A percentile compares a stretch with the other conserved stretches of the same genome.
Conservation (phyloP, 2,888 invertebrate genomes). For the Rhyacophila evoluta region DNA sequence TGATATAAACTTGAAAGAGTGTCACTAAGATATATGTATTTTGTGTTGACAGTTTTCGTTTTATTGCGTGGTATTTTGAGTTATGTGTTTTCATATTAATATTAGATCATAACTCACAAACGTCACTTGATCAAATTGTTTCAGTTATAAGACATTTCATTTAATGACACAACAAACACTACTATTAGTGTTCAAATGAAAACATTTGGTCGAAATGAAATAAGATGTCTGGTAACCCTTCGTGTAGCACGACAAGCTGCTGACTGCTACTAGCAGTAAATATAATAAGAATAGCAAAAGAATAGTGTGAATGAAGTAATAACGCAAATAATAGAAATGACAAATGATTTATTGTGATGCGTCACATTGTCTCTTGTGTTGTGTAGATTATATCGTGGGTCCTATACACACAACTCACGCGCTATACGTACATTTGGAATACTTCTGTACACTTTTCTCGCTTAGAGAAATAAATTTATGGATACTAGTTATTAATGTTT, state of each 20-base stretch:
- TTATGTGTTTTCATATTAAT: neutral
- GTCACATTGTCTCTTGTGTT: constrained; percentile 35
- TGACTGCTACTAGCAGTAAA: constrained; percentile 19
- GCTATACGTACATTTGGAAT: neutral
- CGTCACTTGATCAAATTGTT: constrained; percentile 5
- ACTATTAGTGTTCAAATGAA: constrained; percentile 7
- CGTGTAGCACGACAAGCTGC: neutral
- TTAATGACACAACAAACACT: constrained; percentile 12
- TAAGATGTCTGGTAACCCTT: constrained; percentile 23
- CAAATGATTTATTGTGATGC: constrained; percentile 37
- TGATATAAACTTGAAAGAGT: no score
- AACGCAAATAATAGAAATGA: constrained; percentile 36
- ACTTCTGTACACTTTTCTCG: neutral
- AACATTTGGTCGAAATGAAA: constrained; percentile 21
- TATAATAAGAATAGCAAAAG: constrained; percentile 32
- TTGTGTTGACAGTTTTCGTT: no score
- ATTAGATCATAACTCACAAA: neutral
- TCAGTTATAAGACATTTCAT: constrained; percentile 9
- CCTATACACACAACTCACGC: neutral
- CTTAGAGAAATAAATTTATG: constrained; percentile 32
- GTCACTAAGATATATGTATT: no score
- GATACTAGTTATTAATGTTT: constrained; percentile 25
- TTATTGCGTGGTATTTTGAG: neutral
- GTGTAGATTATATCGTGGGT: constrained; percentile 31
- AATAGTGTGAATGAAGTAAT: constrained; percentile 39